These are phyloP conservation scores for Epizoanthus scotinus DNA, from an alignment of 92 coral and sea anemone genomes.

Conservation along the genomic window DNA sequence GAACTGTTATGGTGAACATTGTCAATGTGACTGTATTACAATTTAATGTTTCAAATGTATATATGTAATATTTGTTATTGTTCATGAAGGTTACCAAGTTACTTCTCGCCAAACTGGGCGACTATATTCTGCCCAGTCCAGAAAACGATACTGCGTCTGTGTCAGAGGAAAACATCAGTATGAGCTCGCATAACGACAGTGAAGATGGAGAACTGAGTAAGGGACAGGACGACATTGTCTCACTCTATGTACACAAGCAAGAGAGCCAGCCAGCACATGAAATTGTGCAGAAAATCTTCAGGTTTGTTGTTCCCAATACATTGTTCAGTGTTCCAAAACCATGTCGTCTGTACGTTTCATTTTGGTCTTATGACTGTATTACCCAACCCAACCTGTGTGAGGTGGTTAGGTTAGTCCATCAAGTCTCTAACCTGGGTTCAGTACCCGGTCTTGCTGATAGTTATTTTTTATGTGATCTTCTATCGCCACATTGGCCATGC, in stretches of 20 bases:
- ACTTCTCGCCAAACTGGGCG: constrained; percentile 85
- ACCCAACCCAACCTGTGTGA: no score
- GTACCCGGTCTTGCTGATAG: no score
- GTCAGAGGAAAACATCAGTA: constrained; percentile 23
- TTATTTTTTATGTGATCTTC: no score
- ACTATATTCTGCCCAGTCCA: constrained; percentile 73
- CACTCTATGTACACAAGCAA: constrained; percentile 82
- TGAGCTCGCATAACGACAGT: constrained; percentile 18
- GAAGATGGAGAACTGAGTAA: constrained; percentile 7
- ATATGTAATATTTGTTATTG: no score
- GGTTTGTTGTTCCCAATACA: constrained; percentile 45
- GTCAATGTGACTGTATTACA: no score
- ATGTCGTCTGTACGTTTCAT: no score
- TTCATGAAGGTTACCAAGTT: constrained; percentile 69
- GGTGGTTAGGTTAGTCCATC: no score
- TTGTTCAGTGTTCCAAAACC: no score
- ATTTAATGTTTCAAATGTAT: background rate
- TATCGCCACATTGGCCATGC: no score
- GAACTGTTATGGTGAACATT: no score
- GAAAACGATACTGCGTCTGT: constrained; percentile 47
- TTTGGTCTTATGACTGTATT: no score
- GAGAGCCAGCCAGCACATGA: constrained; percentile 89
- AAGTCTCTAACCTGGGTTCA: no score
- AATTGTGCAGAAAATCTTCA: constrained; percentile 87
- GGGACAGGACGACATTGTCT: constrained; percentile 44